Conservation (phyloP, 2,888 invertebrate genomes). For the Rhimphoctona megacephalus region DNA sequence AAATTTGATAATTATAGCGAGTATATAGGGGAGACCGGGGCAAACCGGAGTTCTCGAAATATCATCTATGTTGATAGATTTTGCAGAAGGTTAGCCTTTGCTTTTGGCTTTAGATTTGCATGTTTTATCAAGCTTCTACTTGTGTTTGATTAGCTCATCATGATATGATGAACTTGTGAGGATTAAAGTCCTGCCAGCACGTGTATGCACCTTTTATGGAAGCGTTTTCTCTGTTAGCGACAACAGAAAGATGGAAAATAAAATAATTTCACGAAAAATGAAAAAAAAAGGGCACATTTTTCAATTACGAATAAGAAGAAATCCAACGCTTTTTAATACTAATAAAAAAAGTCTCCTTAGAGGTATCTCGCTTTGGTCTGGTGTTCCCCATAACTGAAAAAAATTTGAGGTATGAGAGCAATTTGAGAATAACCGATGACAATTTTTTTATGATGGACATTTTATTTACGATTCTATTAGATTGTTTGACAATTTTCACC, state of each 20-base stretch:
- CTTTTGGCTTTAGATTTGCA: neutral
- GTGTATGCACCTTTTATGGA: neutral
- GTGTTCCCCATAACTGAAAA: neutral
- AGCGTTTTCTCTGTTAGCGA: neutral
- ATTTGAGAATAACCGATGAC: neutral
- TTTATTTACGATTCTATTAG: neutral
- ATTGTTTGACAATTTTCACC: neutral
- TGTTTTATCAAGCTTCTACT: neutral
- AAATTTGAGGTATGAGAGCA: neutral
- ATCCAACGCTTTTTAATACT: neutral
- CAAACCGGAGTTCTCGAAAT: neutral
- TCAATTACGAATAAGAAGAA: neutral
- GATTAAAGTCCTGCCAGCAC: neutral
- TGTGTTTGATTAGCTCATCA: neutral
- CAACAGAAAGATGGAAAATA: neutral
- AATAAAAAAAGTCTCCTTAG: neutral
- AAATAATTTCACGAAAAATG: neutral
- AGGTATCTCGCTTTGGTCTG: neutral
- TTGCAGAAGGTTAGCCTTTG: neutral
- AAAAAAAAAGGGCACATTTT: no score
- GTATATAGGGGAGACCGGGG: neutral
- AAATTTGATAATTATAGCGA: neutral
- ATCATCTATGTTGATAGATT: neutral
- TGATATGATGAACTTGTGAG: neutral
- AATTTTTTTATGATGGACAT: neutral